These are phyloP conservation scores for Philopotamus ludificatus DNA, from an alignment of 1,140 invertebrate species.

Conservation along the genomic window DNA sequence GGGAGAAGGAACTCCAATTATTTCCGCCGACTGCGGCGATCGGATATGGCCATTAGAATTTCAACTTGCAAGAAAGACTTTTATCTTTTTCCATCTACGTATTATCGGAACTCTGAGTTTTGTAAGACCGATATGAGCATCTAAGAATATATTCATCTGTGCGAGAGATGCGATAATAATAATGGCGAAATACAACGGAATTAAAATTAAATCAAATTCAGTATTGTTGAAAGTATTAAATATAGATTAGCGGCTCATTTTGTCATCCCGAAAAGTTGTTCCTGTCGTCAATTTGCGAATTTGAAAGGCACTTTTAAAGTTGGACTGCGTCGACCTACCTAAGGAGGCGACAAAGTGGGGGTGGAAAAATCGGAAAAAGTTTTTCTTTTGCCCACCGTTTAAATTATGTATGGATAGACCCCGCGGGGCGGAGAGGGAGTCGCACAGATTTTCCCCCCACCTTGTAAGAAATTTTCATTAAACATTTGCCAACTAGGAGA, in stretches of 20 bases:
- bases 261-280: neutral
- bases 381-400: neutral
- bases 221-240: too few relatives aligned
- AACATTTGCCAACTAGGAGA: neutral
- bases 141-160: neutral
- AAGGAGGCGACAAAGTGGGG: too few relatives aligned
- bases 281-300: constrained; percentile 1
- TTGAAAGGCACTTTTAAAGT: neutral
- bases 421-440: neutral
- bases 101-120: too few relatives aligned
- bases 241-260: neutral
- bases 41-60: constrained; percentile 17
- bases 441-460: too few relatives aligned
- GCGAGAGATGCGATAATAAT: too few relatives aligned
- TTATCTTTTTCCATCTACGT: too few relatives aligned
- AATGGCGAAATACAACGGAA: neutral
- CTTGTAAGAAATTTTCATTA: neutral
- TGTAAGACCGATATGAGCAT: neutral
- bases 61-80: neutral
- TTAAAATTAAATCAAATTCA: neutral
- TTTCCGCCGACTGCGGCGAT: constrained; percentile 6
- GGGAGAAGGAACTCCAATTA: constrained; percentile 16
- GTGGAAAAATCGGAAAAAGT: neutral
- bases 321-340: neutral
- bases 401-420: constrained; percentile 5